Base-by-base conservation (phyloP, 2,797 vertebrate species). In the Xyrichtys novacula region DNA sequence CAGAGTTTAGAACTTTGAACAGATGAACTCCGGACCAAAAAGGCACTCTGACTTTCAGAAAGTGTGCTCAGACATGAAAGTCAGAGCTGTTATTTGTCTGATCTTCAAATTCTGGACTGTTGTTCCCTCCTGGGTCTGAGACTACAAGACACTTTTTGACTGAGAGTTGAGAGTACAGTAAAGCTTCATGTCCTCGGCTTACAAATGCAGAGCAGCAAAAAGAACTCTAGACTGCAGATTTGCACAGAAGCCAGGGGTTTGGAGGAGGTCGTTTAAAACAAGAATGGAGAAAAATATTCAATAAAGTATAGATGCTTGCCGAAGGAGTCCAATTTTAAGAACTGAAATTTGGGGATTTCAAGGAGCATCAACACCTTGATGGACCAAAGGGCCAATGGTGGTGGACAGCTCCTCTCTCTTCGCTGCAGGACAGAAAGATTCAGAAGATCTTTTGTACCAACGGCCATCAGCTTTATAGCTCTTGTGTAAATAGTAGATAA, bases 1-100 rank as follows among this genome's bases (percentile, higher is more conserved):
- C 43, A 73, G 78, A 85, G 72, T 87, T 88, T 71, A 52, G 42
- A 85, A 54, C 53, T 76, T 34, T 71, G 6, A 20, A 47, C 52
- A 42, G 76, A 67, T 53, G 32, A 55, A 38, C 52, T 52, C 5
- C 17, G 4, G 26, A 54, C 53, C 44, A 25, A 56, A 76, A 83
- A 62, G 42, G 55, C 7, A 29, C 63, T 12, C 62, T 66, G 85
- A 85, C 84, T 81, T 84, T 80, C 23, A 74, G 49, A 54, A 57
- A 76, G 61, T 80, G 26, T 3, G 7, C 25, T 76, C 34, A 17
- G 29, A 64, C 58, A 58, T 77, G 44, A 84, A 75, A 52, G 71
- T 62, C 59, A 64, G n/a, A 15, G 56, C 56, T 72, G 55, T 52
- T 48, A 29, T 61, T 66, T 8, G 39, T 46, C 20, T n/a, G 26